These are phyloP conservation scores for Amiota mariae DNA, from an alignment of 2,888 invertebrate genomes.

Conservation along the genomic window DNA sequence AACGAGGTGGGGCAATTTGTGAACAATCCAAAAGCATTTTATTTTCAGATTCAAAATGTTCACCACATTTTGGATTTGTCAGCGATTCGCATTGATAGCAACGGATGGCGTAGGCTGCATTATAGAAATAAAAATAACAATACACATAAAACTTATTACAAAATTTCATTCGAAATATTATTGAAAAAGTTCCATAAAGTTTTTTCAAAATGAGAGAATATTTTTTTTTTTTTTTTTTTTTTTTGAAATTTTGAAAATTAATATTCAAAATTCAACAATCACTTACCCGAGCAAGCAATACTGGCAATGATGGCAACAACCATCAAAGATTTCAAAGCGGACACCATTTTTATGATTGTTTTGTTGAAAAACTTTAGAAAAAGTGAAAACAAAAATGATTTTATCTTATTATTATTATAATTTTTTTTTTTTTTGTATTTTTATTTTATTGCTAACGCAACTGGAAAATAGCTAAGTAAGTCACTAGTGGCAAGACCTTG, in stretches of 20 bases:
- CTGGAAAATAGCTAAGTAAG: constrained; percentile 13
- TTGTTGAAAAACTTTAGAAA: not conserved
- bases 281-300: constrained; percentile 64
- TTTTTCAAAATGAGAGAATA: not conserved
- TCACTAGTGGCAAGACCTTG: constrained; percentile 8
- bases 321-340: constrained; percentile 60
- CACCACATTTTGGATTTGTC: constrained; percentile 64
- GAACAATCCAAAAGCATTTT: constrained; percentile 61
- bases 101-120: constrained; percentile 67
- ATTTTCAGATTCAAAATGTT: constrained; percentile 62
- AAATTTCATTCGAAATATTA: not conserved
- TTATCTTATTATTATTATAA: not conserved
- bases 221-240: not conserved
- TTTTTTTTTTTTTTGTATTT: constrained; percentile 9
- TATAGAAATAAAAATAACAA: not conserved
- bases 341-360: constrained; percentile 54
- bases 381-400: constrained; percentile 9
- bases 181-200: not conserved
- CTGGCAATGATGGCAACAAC: constrained; percentile 61
- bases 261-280: not conserved
- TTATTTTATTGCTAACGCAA: not conserved
- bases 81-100: constrained; percentile 71
- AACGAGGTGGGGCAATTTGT: constrained; percentile 63
- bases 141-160: not conserved
- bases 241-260: not conserved